These are phyloP conservation scores for Drosophila sp. DNA, from an alignment of 1,140 invertebrate species.

Conservation along the genomic window DNA sequence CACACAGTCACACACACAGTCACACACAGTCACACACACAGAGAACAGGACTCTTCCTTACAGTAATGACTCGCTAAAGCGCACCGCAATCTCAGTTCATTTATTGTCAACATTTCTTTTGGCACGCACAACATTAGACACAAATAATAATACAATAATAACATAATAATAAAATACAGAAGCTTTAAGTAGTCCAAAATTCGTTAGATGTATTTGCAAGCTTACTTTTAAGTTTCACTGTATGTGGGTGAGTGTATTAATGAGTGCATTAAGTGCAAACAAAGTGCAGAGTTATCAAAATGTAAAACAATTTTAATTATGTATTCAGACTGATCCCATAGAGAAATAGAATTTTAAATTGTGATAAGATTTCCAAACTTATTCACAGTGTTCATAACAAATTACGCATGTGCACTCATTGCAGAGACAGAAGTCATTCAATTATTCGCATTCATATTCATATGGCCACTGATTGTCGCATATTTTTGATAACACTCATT, in stretches of 20 bases:
- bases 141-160: no score
- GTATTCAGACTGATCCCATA: conserved; percentile 13
- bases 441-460: conserved; percentile 39
- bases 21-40: conserved; percentile 15
- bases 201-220: conserved; percentile 46
- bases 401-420: conserved; percentile 30
- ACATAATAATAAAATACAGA: conserved; percentile 12
- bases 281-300: conserved; percentile 69
- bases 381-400: conserved; percentile 3
- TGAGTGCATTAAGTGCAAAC: conserved; percentile 23
- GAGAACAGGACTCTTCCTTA: conserved; percentile 56
- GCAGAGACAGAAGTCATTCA: not conserved
- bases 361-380: not conserved
- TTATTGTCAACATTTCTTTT: conserved; percentile 52
- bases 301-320: conserved; percentile 25
- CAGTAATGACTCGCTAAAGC: conserved; percentile 62
- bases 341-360: not conserved
- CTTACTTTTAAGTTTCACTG: conserved; percentile 10
- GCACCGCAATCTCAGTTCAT: conserved; percentile 69
- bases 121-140: conserved; percentile 57
- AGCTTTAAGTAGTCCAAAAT: conserved; percentile 51
- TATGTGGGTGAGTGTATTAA: conserved; percentile 40
- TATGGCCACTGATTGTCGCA: conserved; percentile 35
- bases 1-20: no score
- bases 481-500: conserved; percentile 68